These are phyloP conservation scores for Mythimna loreyi DNA, from an alignment of 2,888 invertebrate genomes.

Conservation along the genomic window DNA sequence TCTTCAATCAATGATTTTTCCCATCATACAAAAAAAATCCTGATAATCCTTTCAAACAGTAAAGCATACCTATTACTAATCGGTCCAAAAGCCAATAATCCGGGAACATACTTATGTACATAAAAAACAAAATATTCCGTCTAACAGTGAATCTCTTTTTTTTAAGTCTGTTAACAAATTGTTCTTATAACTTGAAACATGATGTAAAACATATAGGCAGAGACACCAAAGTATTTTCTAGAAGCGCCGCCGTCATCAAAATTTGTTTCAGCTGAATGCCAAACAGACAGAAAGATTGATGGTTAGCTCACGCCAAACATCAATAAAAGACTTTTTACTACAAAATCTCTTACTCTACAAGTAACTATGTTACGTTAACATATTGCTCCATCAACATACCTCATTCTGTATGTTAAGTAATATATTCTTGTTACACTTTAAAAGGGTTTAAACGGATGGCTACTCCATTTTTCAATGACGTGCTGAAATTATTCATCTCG, in stretches of 20 bases:
- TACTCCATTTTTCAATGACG: slow-evolving; percentile 40
- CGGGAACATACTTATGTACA: no score
- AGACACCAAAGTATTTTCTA: background rate
- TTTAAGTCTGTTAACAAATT: background rate
- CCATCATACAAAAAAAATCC: no score
- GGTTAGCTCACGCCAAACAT: slow-evolving; percentile 10
- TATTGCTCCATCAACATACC: slow-evolving; percentile 37
- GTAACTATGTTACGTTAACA: slow-evolving; percentile 13
- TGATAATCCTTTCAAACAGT: no score
- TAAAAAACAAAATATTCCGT: no score
- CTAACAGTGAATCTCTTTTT: no score
- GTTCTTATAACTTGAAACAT: background rate
- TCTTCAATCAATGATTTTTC: no score
- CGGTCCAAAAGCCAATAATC: no score
- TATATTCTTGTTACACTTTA: slow-evolving; percentile 44
- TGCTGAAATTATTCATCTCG: slow-evolving; percentile 16
- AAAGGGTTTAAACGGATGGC: slow-evolving; percentile 35
- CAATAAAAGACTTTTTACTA: slow-evolving; percentile 9
- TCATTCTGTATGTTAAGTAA: slow-evolving; percentile 41
- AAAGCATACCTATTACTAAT: no score
- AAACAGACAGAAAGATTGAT: background rate
- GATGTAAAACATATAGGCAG: background rate
- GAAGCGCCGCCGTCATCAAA: background rate
- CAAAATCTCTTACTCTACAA: slow-evolving; percentile 13
- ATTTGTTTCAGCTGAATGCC: background rate